Evolutionary conservation across 1,140 invertebrate genomes (phyloP), one percentile per base, ranked within the genome.

Genomic region (Dolichoris vasculosae): DNA sequence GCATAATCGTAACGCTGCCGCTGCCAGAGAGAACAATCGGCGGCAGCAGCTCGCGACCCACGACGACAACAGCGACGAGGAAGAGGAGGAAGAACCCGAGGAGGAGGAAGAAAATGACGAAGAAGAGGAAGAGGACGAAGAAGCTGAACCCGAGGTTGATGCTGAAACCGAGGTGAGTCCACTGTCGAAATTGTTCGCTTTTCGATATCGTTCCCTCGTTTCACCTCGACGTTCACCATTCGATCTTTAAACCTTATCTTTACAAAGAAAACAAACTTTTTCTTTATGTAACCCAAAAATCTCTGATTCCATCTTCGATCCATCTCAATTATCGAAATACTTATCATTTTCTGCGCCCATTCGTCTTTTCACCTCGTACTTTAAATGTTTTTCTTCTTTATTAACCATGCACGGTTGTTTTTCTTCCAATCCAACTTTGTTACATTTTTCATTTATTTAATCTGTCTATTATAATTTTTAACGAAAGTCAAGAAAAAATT

Each of bases 91-190:
- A n/a, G 85, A 86, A 20, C 51, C 46, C 64, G 81, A 86, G 30
- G 85, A 86, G 30, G 80, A 86, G 30, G 86, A 86, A 30, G 82
- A 86, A 69, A 77, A 81, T 81, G 86, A 86, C 64, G 86, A 86
- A 20, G 85, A 86, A 40, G 85, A 86, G 35, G 82, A 86, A 55
- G 86, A 86, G 69, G 86, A 86, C 32, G 86, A 86, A 8, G 86
- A 86, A 35, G 82, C 82, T n/a, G 86, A 84, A 59, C 48, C 40
- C 69, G 86, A 86, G 15, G 77, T 38, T 8, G 77, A 86, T 2
- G 55, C 63, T n/a, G 77, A 86, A 9, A 63, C 30, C 8, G 77
- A 86, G 78, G 86, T 86, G 20, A 71, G 32, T 43, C 23, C 38
- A 11, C 38, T n/a, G 35, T 20, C 69, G 26, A 71, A 9, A 40